These are phyloP conservation scores for Peromyscus melanophrys DNA, from an alignment of 2,797 vertebrate genomes.

Conservation along the genomic window DNA sequence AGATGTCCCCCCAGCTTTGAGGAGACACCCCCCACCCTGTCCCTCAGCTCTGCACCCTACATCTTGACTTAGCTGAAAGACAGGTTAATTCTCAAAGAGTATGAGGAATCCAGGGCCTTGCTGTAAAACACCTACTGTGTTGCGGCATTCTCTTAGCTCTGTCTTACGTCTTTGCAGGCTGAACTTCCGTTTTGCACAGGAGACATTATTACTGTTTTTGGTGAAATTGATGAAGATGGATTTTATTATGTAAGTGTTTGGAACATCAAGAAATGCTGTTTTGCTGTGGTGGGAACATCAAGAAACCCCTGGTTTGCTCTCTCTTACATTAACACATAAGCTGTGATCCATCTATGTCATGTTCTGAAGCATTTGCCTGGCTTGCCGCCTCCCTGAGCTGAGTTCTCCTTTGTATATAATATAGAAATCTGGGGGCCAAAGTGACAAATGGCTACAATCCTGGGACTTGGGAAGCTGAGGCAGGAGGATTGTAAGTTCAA, in stretches of 20 bases:
- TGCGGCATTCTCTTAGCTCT: not conserved
- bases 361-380: not conserved
- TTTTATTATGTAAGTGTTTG: conserved; percentile 97
- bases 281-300: not conserved
- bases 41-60: not conserved
- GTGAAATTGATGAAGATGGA: conserved; percentile 99
- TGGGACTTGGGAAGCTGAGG: not conserved
- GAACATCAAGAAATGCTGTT: accelerated
- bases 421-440: not conserved
- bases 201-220: conserved; percentile 97
- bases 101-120: not conserved
- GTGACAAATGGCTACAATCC: not conserved
- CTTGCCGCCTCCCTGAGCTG: not conserved
- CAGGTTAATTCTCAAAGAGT: not conserved
- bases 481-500: not conserved
- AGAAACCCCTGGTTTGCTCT: accelerated
- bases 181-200: conserved; percentile 98
- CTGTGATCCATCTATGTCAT: accelerated
- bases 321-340: accelerated
- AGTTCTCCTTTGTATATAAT: not conserved
- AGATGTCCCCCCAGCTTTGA: not conserved
- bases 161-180: conserved; percentile 89
- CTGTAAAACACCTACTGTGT: not conserved
- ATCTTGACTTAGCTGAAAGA: not conserved
- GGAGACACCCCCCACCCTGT: no score